Percentiles rank a stretch among this genome's conserved stretches.
Evolutionary conservation across 2,888 invertebrate species (phyloP).

Genomic region (Prosapia bicincta): DNA sequence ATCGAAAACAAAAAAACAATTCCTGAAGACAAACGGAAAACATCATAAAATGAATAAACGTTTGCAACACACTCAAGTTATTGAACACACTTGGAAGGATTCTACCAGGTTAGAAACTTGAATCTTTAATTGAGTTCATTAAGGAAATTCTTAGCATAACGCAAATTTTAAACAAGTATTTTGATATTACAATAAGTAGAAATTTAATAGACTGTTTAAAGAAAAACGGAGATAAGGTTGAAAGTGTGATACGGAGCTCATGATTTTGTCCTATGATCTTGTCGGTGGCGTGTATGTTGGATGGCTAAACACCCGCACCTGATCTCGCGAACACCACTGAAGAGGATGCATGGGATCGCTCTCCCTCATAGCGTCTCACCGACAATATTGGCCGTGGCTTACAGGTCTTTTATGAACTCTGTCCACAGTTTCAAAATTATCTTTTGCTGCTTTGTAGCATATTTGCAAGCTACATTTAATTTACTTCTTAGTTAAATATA

Average conservation of each 20-base stretch:
- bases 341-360: not conserved
- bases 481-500: not conserved
- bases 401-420: constrained; percentile 30
- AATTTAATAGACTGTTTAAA: not conserved
- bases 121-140: not conserved
- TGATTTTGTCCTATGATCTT: constrained; percentile 37
- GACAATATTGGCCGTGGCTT: constrained; percentile 27
- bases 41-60: not conserved
- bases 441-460: not conserved
- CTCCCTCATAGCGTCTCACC: constrained; percentile 15
- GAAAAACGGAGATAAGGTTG: not conserved
- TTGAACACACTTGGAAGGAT: too few relatives aligned
- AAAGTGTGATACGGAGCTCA: constrained; percentile 33
- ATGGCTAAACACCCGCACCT: constrained; percentile 10
- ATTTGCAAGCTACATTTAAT: not conserved
- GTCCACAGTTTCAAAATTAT: not conserved
- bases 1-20: too few relatives aligned
- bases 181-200: not conserved
- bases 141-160: not conserved
- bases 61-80: not conserved
- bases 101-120: not conserved
- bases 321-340: not conserved
- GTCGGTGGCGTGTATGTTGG: constrained; percentile 33
- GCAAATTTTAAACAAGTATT: not conserved
- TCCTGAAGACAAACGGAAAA: not conserved